Conservation (phyloP, 1,140 invertebrate species). For the Kradibia gibbosae region DNA sequence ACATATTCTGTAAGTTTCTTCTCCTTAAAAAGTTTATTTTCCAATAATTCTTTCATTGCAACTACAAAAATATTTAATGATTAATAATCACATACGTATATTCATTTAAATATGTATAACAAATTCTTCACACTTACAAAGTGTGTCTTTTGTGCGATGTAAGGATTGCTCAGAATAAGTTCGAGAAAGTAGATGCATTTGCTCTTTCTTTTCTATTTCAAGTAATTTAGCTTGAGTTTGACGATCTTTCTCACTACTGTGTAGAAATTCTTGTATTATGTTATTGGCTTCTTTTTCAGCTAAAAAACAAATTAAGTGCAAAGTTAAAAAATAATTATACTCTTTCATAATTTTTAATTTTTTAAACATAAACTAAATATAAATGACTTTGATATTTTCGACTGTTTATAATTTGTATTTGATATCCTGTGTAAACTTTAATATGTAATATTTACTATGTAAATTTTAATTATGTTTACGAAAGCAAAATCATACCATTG, state of each 20-base stretch:
- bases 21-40: slow-evolving; percentile 76
- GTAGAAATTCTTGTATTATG: slow-evolving; percentile 78
- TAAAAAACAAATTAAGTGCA: slow-evolving; percentile 57
- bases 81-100: background rate
- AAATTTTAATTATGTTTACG: background rate
- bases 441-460: slow-evolving; percentile 7
- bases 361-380: background rate
- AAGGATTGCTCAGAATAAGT: slow-evolving; percentile 69
- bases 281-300: slow-evolving; percentile 78
- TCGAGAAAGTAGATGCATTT: slow-evolving; percentile 75
- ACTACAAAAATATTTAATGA: slow-evolving; percentile 65
- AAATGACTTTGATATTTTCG: background rate
- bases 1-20: slow-evolving; percentile 75
- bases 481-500: slow-evolving; percentile 57
- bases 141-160: slow-evolving; percentile 67
- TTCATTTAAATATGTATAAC: slow-evolving; percentile 16
- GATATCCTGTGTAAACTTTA: background rate
- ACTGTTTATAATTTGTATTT: background rate
- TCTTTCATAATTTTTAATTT: background rate
- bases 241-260: slow-evolving; percentile 74
- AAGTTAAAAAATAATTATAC: no score
- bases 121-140: slow-evolving; percentile 59
- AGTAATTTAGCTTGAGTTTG: slow-evolving; percentile 76
- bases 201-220: slow-evolving; percentile 78
- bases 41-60: slow-evolving; percentile 79